Evolutionary conservation across 1,140 invertebrate genomes (phyloP).

Genomic region (Drosophila kanapiae): DNA sequence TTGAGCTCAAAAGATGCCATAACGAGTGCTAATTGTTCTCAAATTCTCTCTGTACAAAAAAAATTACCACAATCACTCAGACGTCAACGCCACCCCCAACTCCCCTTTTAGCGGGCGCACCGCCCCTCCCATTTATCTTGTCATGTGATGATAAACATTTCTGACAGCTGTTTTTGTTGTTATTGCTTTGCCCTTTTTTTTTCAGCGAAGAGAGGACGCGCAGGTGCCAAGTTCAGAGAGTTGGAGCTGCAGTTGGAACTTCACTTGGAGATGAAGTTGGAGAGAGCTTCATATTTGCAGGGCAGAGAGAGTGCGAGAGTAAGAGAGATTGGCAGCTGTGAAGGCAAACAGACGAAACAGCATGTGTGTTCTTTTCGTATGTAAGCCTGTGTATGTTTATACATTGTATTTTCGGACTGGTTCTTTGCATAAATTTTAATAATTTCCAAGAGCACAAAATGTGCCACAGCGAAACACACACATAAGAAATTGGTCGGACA

Average conservation of each 20-base stretch:
- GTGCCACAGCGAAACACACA: constrained; percentile 15
- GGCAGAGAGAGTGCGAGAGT: neutral
- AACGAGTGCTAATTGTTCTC: constrained; percentile 22
- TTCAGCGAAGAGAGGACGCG: constrained; percentile 12
- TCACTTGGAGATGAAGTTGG: neutral
- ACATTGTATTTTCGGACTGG: constrained; percentile 29
- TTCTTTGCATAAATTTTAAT: constrained; percentile 58
- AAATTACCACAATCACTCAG: constrained; percentile 29
- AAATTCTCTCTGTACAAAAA: constrained; percentile 1
- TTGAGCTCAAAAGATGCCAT: constrained; percentile 13
- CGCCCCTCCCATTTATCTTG: constrained; percentile 10
- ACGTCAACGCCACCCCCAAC: constrained; percentile 7
- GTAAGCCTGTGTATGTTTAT: constrained; percentile 2
- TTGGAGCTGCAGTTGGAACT: constrained; percentile 1
- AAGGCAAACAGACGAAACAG: constrained; percentile 5
- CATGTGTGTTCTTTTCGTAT: constrained; percentile 11
- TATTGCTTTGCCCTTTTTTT: constrained; percentile 29
- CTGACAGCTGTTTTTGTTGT: constrained; percentile 62
- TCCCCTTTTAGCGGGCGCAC: neutral
- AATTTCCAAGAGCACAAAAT: constrained; percentile 41
- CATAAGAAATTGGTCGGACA: constrained; percentile 4
- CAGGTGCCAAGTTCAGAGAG: constrained; percentile 57
- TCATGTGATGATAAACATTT: constrained; percentile 60
- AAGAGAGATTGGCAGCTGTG: neutral
- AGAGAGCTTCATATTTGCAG: neutral